These are phyloP conservation scores for Epinotia bilunana DNA, from an alignment of 2,888 invertebrate genomes.

Conservation along the genomic window DNA sequence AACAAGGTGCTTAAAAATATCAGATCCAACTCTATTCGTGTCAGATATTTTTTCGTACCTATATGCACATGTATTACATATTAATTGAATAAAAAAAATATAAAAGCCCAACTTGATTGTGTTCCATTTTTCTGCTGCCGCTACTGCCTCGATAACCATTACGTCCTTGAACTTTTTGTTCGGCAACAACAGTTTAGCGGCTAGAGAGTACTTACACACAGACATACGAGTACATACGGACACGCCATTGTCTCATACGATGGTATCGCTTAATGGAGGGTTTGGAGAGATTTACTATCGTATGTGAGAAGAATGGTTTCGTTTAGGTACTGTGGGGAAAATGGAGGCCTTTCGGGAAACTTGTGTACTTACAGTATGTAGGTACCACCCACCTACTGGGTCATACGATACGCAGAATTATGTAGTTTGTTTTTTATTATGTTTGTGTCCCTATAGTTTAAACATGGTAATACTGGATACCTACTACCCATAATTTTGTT, in stretches of 20 bases:
- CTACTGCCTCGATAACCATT: slow-evolving; percentile 24
- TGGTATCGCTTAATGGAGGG: slow-evolving; percentile 30
- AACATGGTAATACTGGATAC: neutral
- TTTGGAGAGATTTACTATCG: slow-evolving; percentile 30
- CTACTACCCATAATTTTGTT: no score
- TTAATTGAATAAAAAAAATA: neutral
- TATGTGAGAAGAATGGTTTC: slow-evolving; percentile 31
- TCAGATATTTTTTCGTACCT: no score
- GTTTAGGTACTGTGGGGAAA: slow-evolving; percentile 7
- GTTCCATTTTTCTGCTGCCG: slow-evolving; percentile 23
- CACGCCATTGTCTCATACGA: slow-evolving; percentile 41
- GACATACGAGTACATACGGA: slow-evolving; percentile 35
- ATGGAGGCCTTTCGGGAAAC: slow-evolving; percentile 6
- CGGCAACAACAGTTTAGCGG: slow-evolving; percentile 38
- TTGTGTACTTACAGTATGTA: neutral
- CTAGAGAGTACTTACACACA: slow-evolving; percentile 39
- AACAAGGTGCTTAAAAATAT: no score
- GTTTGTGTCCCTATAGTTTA: neutral
- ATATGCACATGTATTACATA: no score
- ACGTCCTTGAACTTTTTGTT: slow-evolving; percentile 44
- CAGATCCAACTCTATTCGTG: no score
- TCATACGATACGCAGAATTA: neutral
- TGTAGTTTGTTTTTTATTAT: neutral
- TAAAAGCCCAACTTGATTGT: neutral
- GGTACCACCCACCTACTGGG: neutral